These are phyloP conservation scores for Bibio marci DNA, from an alignment of 2,888 invertebrate genomes.

Conservation along the genomic window DNA sequence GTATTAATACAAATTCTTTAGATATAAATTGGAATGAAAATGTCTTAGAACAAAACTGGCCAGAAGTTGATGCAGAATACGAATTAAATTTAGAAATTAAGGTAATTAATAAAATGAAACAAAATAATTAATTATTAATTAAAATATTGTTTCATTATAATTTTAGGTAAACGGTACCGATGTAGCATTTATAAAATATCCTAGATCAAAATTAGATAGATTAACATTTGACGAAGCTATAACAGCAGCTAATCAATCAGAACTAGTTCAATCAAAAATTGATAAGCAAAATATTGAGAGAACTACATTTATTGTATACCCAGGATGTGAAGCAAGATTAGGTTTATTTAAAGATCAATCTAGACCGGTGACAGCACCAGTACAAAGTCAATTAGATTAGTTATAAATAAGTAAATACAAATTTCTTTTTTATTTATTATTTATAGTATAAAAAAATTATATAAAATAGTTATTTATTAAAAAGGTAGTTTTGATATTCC, in stretches of 20 bases:
- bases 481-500: too few relatives aligned
- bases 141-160: too few relatives aligned
- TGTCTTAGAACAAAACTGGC: slow-evolving; percentile 65
- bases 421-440: too few relatives aligned
- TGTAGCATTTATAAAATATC: slow-evolving; percentile 33
- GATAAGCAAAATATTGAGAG: slow-evolving; percentile 24
- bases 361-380: too few relatives aligned
- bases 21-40: slow-evolving; percentile 48
- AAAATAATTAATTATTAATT: slow-evolving; percentile 1
- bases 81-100: slow-evolving; percentile 45
- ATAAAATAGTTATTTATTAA: too few relatives aligned
- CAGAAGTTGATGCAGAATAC: slow-evolving; percentile 51
- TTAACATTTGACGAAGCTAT: slow-evolving; percentile 35
- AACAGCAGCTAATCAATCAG: slow-evolving; percentile 32
- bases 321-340: slow-evolving; percentile 28
- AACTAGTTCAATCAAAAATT: slow-evolving; percentile 23
- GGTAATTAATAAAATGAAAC: slow-evolving; percentile 28
- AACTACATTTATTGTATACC: slow-evolving; percentile 25
- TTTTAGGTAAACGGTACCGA: slow-evolving; percentile 34
- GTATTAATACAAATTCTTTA: slow-evolving; percentile 27
- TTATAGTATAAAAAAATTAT: too few relatives aligned
- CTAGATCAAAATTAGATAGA: slow-evolving; percentile 32
- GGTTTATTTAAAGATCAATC: slow-evolving; percentile 22
- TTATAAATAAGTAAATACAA: too few relatives aligned
- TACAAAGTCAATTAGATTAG: too few relatives aligned